Base-by-base conservation (phyloP, 1,140 invertebrate species). In the Bemisia tabaci region DNA sequence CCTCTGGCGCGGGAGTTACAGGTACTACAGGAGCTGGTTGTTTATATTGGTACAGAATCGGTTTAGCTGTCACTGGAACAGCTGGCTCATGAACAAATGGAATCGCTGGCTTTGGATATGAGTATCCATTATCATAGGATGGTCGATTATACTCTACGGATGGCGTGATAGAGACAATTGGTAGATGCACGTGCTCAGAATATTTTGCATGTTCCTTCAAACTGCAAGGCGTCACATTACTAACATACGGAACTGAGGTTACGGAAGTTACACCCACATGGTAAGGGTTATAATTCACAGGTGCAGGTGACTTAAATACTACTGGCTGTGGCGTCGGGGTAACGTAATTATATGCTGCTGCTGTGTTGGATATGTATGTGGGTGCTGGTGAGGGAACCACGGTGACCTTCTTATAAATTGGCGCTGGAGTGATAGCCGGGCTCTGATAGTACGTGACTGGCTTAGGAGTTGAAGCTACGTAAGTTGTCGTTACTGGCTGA, bases 381-480 rank as follows among this genome's bases (percentile, higher is more conserved):
- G 33, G 33, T 17, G 33, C 33, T 9, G 33, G 33, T 48, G 33
- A 9, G 5, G 33, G 33, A 48, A 17, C 17, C 5, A 48, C 33
- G 5, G 33, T 48, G 5, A 48, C 33, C 17, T 48, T 48, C 33
- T 48, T 48, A 48, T 48, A 48, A 48, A 48, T 17, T 5, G 33
- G 33, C 33, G 17, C 33, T 48, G 33, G 33, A 48, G 33, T 48
- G 5, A 48, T 33, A 67, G 66, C 63, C 75, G 73, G 63, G 61
- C 17, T 48, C 17, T 48, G 33, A 17, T 48, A 65, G 65, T 77
- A 72, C 65, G 68, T 72, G 12, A 75, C 72, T 58, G 75, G 70
- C 69, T 76, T 77, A 66, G 76, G 74, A 63, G 75, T 72, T 22
- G 75, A 65, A 33, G 33, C 5, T 9, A 48, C 33, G 17, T 48